phyloP scores from a whole-genome alignment of 1,140 invertebrate species.

The Lordiphosa mommai region DNA sequence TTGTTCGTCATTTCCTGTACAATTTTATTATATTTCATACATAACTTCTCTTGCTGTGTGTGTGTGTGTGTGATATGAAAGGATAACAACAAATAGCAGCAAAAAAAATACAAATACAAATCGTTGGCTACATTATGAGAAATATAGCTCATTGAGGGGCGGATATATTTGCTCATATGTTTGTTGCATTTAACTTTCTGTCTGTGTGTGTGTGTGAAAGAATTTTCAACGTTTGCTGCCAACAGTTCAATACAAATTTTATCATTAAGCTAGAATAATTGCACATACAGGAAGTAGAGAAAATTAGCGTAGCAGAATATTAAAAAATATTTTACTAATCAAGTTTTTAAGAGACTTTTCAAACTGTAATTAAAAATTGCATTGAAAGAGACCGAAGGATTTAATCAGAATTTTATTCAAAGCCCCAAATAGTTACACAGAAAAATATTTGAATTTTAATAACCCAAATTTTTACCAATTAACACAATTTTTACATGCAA shows the following conservation, averaged over 20 bases:
- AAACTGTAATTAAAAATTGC: constrained; percentile 1
- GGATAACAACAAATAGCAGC: constrained; percentile 30
- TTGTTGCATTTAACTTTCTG: constrained; percentile 35
- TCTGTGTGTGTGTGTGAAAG: constrained; percentile 26
- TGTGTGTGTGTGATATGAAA: constrained; percentile 27
- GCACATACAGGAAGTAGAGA: constrained; percentile 7
- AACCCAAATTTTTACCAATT: too few species aligned
- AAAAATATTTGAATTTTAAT: too few species aligned
- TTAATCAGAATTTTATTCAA: constrained; percentile 2
- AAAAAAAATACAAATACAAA: constrained; percentile 34
- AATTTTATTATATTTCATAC: constrained; percentile 78
- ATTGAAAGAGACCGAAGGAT: background rate
- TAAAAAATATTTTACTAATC: constrained; percentile 15
- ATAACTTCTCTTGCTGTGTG: constrained; percentile 18
- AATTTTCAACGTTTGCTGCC: constrained; percentile 37
- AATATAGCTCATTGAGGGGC: constrained; percentile 28
- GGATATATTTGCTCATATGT: constrained; percentile 34
- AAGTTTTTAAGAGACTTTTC: constrained; percentile 3
- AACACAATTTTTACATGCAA: too few species aligned
- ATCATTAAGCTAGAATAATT: constrained; percentile 46
- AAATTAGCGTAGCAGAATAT: constrained; percentile 37
- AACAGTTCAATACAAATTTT: constrained; percentile 42
- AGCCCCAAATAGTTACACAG: too few species aligned
- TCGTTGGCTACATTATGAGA: constrained; percentile 49
- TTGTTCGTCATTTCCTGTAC: constrained; percentile 76